Percentiles rank a stretch among this genome's conserved stretches.
Evolutionary conservation across 2,797 vertebrate genomes (phyloP).

Genomic region (Staurois parvus): DNA sequence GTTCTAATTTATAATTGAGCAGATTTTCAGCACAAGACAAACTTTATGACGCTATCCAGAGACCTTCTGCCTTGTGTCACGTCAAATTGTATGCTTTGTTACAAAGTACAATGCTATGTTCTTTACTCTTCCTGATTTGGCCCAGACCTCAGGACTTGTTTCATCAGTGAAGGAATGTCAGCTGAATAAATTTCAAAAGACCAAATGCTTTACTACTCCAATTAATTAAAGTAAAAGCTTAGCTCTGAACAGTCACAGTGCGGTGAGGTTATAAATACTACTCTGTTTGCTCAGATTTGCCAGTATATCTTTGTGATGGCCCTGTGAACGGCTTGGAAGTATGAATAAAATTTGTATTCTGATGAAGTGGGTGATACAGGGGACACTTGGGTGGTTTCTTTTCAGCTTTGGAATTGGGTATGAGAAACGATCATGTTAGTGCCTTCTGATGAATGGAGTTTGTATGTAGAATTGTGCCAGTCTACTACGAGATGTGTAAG

Average conservation of each 20-base stretch:
- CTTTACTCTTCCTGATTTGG: conserved; percentile 68
- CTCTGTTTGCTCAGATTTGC: no score
- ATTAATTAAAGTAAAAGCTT: not conserved
- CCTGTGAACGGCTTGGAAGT: no score
- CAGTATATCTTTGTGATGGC: no score
- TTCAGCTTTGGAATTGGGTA: no score
- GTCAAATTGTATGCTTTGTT: conserved; percentile 63
- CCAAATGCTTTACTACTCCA: conserved; percentile 33
- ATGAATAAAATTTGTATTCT: no score
- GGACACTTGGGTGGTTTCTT: no score
- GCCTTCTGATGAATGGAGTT: no score
- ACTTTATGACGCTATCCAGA: conserved; percentile 63
- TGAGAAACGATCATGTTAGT: no score
- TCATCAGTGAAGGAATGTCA: conserved; percentile 66
- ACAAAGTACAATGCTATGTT: conserved; percentile 72
- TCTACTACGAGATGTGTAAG: no score
- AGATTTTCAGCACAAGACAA: conserved; percentile 17
- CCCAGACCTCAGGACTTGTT: conserved; percentile 64
- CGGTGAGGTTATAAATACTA: no score
- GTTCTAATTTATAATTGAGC: conserved; percentile 72
- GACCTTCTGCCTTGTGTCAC: conserved; percentile 66
- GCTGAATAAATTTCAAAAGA: conserved; percentile 65
- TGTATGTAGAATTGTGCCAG: no score
- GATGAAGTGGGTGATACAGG: no score
- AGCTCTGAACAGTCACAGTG: not conserved